phyloP scores from a whole-genome alignment of 1,140 invertebrate genomes.

The Drosophila aff. region DNA sequence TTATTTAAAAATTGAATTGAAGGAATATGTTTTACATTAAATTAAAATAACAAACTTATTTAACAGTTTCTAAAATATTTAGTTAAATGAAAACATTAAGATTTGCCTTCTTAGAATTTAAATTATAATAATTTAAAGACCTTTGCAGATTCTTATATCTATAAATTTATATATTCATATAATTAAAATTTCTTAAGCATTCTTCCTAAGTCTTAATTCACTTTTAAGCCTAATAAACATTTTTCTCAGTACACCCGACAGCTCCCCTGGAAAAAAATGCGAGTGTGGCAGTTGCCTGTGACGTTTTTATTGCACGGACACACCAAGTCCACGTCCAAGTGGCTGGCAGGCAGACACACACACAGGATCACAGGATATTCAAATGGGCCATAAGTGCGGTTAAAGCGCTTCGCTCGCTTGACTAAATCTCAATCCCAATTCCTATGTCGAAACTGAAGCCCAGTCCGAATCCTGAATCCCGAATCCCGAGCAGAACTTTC shows the following conservation, averaged over 20 bases:
- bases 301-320: constrained; percentile 82
- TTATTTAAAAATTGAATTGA: not conserved
- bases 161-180: not conserved
- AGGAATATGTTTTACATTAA: not conserved
- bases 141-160: not conserved
- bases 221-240: not conserved
- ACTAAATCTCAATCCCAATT: constrained; percentile 68
- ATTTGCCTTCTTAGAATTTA: not conserved
- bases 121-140: no score
- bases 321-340: constrained; percentile 28
- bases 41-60: not conserved
- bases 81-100: not conserved
- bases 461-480: not conserved
- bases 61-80: not conserved
- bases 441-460: constrained; percentile 5
- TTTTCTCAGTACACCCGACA: not conserved
- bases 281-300: constrained; percentile 70
- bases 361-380: constrained; percentile 76
- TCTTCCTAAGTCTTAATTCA: no score
- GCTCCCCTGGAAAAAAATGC: constrained; percentile 13
- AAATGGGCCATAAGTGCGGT: constrained; percentile 82
- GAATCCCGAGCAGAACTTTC: constrained; percentile 60
- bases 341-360: constrained; percentile 24
- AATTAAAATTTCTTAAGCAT: no score
- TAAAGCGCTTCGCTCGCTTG: constrained; percentile 75